Evolutionary conservation across 2,888 invertebrate species (phyloP), one percentile per base, ranked within the genome.

Genomic region (Penaeus monodon): DNA sequence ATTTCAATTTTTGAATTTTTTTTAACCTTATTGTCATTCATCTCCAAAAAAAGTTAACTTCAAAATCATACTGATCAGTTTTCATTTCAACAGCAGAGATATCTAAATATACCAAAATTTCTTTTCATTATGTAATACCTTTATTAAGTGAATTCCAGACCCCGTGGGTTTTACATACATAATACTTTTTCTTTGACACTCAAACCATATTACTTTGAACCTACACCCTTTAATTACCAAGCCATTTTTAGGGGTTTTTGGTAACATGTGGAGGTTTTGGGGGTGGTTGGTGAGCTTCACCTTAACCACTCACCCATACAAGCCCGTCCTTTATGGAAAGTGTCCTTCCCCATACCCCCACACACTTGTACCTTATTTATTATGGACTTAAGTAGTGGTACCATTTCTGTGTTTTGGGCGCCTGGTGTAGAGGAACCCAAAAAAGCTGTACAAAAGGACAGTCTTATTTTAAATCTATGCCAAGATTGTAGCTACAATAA

Each of bases 401-500:
- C 83, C 86, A 79, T 86, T 86, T 86, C 86, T 57, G 86, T 86
- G 86, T 79, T 79, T 86, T 86, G 86, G 86, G 86, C 79, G 77
- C 86, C 86, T 86, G 76, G 70, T 85, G 82, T 82, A 79, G 83
- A 86, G 86, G 86, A 83, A 79, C 86, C 86, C 86, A 78, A 73
- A 3, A 49, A 86, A 86, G 82, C 82, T 86, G 86, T 86, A 86
- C 86, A 86, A 86, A 86, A 86, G 83, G 86, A 86, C 86, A 86
- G 86, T 86, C 83, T 83, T 86, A 86, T 83, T 85, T 86, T 79
- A 86, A 86, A 82, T 86, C 86, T 86, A 86, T 86, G 86, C 86
- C 86, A 86, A 86, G 82, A 86, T 78, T 86, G 86, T 86, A 86
- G 80, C 86, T 86, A 86, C 82, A 86, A 82, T 86, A 86, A 83